phyloP scores from a whole-genome alignment of 1,140 invertebrate species.

The Zophobas atratus region DNA sequence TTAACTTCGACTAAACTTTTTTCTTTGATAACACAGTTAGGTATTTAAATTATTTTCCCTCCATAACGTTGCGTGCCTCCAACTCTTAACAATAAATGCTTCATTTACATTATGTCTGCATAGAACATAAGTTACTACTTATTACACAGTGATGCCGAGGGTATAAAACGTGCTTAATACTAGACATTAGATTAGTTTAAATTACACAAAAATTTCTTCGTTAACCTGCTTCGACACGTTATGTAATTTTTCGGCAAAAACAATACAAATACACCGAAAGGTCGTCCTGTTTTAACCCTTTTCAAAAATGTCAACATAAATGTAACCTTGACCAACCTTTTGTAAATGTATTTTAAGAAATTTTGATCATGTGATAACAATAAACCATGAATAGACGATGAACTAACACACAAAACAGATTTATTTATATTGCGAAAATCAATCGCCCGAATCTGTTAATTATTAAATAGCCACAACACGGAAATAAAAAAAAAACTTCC shows the following conservation, averaged over 20 bases:
- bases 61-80: slow-evolving; percentile 8
- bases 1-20: slow-evolving; percentile 2
- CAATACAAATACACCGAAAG: not conserved
- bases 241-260: too few relatives aligned
- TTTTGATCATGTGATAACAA: not conserved
- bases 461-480: not conserved
- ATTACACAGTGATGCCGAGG: not conserved
- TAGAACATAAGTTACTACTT: slow-evolving; percentile 11
- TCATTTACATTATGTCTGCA: slow-evolving; percentile 15
- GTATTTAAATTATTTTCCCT: slow-evolving; percentile 21
- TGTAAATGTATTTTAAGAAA: slow-evolving; percentile 1
- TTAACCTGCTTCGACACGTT: too few relatives aligned
- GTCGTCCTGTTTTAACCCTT: not conserved
- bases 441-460: not conserved
- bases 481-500: not conserved
- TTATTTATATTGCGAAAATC: not conserved
- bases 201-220: too few relatives aligned
- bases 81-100: not conserved
- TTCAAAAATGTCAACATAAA: slow-evolving; percentile 5
- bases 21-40: not conserved
- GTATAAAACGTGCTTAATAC: not conserved
- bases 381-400: not conserved
- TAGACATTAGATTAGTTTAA: too few relatives aligned
- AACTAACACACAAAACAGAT: not conserved
- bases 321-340: slow-evolving; percentile 14